phyloP scores from a whole-genome alignment of 1,140 invertebrate species.

The Hyles euphorbiae region DNA sequence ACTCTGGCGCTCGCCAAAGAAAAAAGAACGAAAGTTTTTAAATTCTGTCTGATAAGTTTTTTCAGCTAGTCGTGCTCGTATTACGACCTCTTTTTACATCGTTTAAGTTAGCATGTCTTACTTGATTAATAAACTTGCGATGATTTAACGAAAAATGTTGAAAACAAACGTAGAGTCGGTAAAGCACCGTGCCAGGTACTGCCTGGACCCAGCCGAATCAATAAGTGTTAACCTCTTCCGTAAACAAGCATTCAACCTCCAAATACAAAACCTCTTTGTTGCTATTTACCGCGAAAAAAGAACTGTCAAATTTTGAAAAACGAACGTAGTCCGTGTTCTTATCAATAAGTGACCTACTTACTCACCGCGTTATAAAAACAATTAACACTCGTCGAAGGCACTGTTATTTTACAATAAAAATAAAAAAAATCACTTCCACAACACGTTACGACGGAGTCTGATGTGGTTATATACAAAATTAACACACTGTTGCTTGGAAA shows the following conservation, averaged over 20 bases:
- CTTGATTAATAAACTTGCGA: conserved; percentile 2
- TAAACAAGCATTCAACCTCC: conserved; percentile 38
- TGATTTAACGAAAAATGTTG: conserved; percentile 12
- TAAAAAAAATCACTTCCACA: conserved; percentile 9
- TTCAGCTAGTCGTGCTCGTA: not conserved
- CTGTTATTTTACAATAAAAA: conserved; percentile 23
- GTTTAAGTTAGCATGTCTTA: not conserved
- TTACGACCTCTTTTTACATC: conserved; percentile 4
- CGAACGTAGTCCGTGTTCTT: conserved; percentile 1
- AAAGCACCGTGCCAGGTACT: conserved; percentile 24
- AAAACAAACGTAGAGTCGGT: conserved; percentile 9
- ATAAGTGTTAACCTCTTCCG: conserved; percentile 23
- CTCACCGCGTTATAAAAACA: conserved; percentile 25
- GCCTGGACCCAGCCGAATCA: conserved; percentile 18
- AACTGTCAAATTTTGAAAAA: conserved; percentile 6
- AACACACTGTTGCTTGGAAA: conserved; percentile 46
- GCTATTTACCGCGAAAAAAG: not conserved
- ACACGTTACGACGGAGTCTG: conserved; percentile 13
- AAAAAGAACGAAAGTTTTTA: no score
- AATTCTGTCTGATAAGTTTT: no score
- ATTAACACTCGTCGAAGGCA: conserved; percentile 48
- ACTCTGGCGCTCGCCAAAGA: no score
- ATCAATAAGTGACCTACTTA: conserved; percentile 49
- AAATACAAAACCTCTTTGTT: conserved; percentile 17
- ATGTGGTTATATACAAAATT: conserved; percentile 38